phyloP scores from a whole-genome alignment of 2,797 vertebrate genomes.

The Sarcoramphus papa region DNA sequence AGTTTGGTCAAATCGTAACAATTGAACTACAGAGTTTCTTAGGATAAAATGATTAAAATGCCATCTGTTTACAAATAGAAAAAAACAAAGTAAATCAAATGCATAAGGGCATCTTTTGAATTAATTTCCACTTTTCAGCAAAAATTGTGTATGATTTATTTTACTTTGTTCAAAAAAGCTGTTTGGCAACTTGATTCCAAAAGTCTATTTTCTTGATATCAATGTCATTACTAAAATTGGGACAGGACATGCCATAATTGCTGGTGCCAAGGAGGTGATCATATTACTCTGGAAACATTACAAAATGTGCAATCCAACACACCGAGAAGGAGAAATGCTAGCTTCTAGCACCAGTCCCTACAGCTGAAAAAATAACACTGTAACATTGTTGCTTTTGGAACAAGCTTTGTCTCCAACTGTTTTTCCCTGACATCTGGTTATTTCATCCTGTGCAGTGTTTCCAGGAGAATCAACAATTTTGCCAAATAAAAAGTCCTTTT shows the following conservation, averaged over 20 bases:
- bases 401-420: not conserved
- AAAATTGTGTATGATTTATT: not conserved
- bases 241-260: not conserved
- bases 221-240: not conserved
- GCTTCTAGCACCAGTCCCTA: not conserved
- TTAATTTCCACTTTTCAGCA: not conserved
- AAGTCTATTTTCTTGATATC: not conserved
- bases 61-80: not conserved
- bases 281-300: not conserved
- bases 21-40: not conserved
- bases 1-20: not conserved
- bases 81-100: not conserved
- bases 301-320: not conserved
- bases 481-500: not conserved
- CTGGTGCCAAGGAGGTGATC: not conserved
- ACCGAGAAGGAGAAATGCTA: not conserved
- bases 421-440: not conserved
- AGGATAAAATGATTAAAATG: not conserved
- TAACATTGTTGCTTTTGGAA: not conserved
- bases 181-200: not conserved
- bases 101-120: not conserved
- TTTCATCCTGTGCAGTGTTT: not conserved
- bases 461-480: not conserved
- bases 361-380: not conserved
- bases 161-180: not conserved